These are phyloP conservation scores for Linepithema humile DNA, from an alignment of 1,140 invertebrate species.

Conservation along the genomic window DNA sequence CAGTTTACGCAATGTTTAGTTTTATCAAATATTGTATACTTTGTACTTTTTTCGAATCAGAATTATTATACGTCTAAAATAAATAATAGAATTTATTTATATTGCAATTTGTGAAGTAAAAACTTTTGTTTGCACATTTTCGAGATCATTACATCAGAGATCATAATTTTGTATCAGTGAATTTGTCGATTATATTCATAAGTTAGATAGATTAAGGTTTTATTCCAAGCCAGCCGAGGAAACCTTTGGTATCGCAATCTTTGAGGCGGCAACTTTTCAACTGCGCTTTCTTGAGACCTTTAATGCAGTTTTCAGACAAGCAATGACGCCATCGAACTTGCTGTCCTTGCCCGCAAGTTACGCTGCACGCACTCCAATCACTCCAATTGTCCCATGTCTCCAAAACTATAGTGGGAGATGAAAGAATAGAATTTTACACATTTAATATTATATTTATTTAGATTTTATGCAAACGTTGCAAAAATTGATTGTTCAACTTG, in stretches of 20 bases:
- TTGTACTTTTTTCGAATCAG: too few relatives aligned
- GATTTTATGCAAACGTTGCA: background rate
- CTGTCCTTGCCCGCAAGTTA: conserved; percentile 69
- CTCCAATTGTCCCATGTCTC: conserved; percentile 66
- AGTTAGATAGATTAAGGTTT: conserved; percentile 37
- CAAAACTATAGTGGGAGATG: conserved; percentile 13
- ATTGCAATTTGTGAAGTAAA: background rate
- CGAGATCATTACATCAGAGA: background rate
- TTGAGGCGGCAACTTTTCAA: conserved; percentile 61
- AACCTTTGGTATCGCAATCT: conserved; percentile 55
- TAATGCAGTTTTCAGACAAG: conserved; percentile 43
- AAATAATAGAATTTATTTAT: background rate
- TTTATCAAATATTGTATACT: too few relatives aligned
- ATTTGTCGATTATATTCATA: background rate
- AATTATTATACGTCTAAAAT: background rate
- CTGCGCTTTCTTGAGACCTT: conserved; percentile 70
- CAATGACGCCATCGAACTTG: conserved; percentile 75
- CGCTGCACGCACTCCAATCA: conserved; percentile 70
- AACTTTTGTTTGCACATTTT: background rate
- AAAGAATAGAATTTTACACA: background rate
- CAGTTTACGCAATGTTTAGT: too few relatives aligned
- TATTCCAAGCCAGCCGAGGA: conserved; percentile 69
- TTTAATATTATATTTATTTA: background rate
- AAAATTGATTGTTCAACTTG: background rate
- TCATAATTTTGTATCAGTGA: too few relatives aligned